Conservation (phyloP, 2,888 invertebrate genomes). For the Notodonta ziczac region DNA sequence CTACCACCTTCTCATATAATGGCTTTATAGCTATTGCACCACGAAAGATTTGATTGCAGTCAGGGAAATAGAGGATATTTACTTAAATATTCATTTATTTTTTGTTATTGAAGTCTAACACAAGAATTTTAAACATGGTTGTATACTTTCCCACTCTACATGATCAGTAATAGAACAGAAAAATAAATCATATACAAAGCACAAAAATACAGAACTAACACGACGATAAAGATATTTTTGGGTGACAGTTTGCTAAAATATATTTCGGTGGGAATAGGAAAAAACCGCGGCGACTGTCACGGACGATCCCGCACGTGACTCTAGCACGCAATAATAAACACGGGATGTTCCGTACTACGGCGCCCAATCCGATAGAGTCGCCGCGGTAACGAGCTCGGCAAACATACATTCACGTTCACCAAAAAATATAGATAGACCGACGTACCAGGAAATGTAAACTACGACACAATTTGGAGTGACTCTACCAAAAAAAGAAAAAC, state of each 20-base stretch:
- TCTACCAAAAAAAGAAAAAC: background rate
- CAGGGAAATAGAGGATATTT: too few species aligned
- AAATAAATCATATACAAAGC: constrained; percentile 9
- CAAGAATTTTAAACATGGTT: too few species aligned
- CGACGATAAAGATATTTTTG: constrained; percentile 20
- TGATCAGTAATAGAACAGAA: background rate
- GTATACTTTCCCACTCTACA: background rate
- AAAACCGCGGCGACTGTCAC: constrained; percentile 43
- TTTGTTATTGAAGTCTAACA: too few species aligned
- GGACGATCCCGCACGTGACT: constrained; percentile 50
- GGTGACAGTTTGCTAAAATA: constrained; percentile 26
- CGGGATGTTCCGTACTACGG: constrained; percentile 28
- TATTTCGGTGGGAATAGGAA: constrained; percentile 35
- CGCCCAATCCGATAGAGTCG: constrained; percentile 2
- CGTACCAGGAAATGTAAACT: constrained; percentile 1
- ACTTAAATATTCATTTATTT: too few species aligned
- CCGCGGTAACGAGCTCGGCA: constrained; percentile 10
- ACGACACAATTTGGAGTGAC: background rate
- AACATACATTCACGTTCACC: constrained; percentile 7
- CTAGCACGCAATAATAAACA: constrained; percentile 40
- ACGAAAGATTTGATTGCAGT: too few species aligned
- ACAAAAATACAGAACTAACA: constrained; percentile 17
- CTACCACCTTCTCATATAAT: background rate
- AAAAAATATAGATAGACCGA: background rate
- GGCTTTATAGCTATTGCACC: background rate